Conservation (phyloP, 2,797 vertebrate genomes). For the Numenius phaeopus region DNA sequence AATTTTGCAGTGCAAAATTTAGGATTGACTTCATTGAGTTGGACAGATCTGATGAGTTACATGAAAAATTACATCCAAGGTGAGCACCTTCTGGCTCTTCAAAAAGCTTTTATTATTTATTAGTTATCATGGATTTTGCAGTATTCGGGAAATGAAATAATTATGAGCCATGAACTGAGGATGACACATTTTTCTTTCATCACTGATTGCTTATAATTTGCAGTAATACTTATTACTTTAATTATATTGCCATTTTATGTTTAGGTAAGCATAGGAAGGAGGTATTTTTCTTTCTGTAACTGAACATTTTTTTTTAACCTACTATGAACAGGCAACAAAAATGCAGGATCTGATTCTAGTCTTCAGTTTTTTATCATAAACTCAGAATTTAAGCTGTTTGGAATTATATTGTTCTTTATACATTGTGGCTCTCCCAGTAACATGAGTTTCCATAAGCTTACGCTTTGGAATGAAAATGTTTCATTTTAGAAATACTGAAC, state of each 20-base stretch:
- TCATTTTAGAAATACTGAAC: not conserved
- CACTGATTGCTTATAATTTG: conserved; percentile 33
- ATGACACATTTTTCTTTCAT: conserved; percentile 19
- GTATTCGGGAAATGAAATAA: conserved; percentile 35
- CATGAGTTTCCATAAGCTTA: not conserved
- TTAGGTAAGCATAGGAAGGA: conserved; percentile 8
- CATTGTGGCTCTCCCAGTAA: not conserved
- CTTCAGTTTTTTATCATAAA: not conserved
- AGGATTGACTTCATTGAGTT: not conserved
- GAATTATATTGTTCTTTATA: not conserved
- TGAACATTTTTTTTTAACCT: not conserved
- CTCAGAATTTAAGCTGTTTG: not conserved
- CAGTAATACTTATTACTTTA: not conserved
- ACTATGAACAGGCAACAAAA: not conserved
- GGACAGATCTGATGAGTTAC: not conserved
- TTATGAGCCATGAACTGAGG: not conserved
- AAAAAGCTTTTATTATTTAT: not conserved
- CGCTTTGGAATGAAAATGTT: not conserved
- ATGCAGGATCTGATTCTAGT: not conserved
- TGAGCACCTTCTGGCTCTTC: not conserved
- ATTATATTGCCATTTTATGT: conserved; percentile 41
- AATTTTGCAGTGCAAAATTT: not conserved
- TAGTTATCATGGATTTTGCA: not conserved
- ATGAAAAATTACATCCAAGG: not conserved
- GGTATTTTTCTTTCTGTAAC: not conserved